phyloP scores from a whole-genome alignment of 2,113 vertebrate genomes.

The Trichechus manatus region DNA sequence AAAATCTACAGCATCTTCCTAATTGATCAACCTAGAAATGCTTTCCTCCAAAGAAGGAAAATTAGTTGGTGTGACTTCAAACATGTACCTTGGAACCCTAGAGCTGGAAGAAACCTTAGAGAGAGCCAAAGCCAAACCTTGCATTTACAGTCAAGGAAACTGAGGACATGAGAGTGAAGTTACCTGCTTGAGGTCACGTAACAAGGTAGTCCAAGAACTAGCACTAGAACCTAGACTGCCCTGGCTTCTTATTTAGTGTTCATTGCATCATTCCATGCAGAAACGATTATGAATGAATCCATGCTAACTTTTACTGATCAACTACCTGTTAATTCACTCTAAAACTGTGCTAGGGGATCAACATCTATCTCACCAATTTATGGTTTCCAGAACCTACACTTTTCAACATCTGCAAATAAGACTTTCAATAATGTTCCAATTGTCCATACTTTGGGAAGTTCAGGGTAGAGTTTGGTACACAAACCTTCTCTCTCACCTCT shows the following conservation, averaged over 20 bases:
- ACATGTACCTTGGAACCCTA: background rate
- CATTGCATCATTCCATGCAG: background rate
- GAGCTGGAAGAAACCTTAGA: background rate
- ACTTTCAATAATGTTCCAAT: background rate
- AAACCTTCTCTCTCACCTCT: background rate
- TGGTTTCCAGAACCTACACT: background rate
- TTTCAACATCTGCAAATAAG: background rate
- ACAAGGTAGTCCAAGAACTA: background rate
- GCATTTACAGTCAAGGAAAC: background rate
- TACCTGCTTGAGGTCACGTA: background rate
- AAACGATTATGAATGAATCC: background rate
- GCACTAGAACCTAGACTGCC: background rate
- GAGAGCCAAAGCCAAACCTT: background rate
- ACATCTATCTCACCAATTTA: background rate
- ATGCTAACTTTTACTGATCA: background rate
- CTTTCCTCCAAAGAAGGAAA: constrained; percentile 2
- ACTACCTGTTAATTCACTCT: background rate
- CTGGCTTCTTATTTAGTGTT: background rate
- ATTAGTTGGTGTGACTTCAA: background rate
- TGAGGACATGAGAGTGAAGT: background rate
- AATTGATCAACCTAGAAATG: background rate
- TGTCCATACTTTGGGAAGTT: background rate
- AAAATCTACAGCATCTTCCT: background rate
- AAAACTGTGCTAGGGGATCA: background rate
- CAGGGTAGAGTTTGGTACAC: background rate